These are phyloP conservation scores for Archegozetes longisetosus DNA, from an alignment of 1,140 invertebrate genomes.

Conservation along the genomic window DNA sequence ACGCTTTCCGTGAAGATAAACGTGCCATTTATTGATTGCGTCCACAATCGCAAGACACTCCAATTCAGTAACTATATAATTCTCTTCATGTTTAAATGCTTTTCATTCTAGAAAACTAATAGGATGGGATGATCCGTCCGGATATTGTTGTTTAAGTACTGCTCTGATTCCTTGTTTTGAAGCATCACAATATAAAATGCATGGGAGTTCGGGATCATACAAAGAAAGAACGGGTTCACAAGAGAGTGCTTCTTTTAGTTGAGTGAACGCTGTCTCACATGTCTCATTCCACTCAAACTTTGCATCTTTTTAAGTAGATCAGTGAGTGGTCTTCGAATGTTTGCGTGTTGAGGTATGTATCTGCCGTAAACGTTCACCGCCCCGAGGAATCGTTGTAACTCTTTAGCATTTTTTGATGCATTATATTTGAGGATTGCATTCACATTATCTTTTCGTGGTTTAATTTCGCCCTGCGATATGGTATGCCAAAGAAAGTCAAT, in stretches of 20 bases:
- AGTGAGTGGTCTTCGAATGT: slow-evolving; percentile 19
- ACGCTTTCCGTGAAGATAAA: slow-evolving; percentile 32
- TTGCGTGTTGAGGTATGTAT: slow-evolving; percentile 18
- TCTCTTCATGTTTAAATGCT: slow-evolving; percentile 31
- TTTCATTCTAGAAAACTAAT: slow-evolving; percentile 25
- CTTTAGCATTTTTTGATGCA: not conserved
- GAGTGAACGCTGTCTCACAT: slow-evolving; percentile 15
- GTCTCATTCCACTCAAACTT: slow-evolving; percentile 18
- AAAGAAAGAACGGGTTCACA: slow-evolving; percentile 9
- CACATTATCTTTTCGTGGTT: not conserved
- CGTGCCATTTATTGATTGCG: slow-evolving; percentile 33
- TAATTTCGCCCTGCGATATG: not conserved
- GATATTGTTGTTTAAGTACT: slow-evolving; percentile 15
- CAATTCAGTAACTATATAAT: slow-evolving; percentile 36
- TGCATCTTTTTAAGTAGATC: slow-evolving; percentile 21
- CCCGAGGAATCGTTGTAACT: slow-evolving; percentile 7
- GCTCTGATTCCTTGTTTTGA: slow-evolving; percentile 13
- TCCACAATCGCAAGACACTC: slow-evolving; percentile 35
- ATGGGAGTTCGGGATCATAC: slow-evolving; percentile 2
- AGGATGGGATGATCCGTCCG: not conserved
- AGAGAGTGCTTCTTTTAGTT: slow-evolving; percentile 16
- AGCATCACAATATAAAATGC: slow-evolving; percentile 17
- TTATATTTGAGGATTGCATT: not conserved
- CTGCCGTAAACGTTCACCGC: slow-evolving; percentile 9
- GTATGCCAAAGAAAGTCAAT: slow-evolving; percentile 5